A percentile compares a stretch with the other conserved stretches of the same genome.
Conservation (phyloP, 1,140 invertebrate genomes). For the Thaumetopoea pityocampa region DNA sequence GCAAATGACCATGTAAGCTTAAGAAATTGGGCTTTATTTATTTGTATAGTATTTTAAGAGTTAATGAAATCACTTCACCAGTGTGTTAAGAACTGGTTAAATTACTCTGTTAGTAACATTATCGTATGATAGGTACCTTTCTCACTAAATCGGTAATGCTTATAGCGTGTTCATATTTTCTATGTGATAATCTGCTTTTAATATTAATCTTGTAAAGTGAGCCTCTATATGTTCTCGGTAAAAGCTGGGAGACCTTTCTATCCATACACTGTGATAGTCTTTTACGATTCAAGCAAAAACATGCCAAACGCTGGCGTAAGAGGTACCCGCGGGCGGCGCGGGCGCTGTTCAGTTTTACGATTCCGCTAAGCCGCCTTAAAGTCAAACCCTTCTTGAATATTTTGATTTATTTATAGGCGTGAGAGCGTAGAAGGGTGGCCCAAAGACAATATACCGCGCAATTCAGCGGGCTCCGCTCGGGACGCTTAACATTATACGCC, state of each 20-base stretch:
- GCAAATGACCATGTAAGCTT: no score
- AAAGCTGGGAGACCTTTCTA: constrained; percentile 61
- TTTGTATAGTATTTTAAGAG: no score
- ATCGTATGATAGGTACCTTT: no score
- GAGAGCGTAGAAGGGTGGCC: constrained; percentile 64
- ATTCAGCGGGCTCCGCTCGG: constrained; percentile 35
- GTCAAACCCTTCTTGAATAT: constrained; percentile 72
- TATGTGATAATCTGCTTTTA: constrained; percentile 48
- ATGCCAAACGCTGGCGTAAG: constrained; percentile 53
- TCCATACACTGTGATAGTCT: constrained; percentile 62
- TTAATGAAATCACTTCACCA: no score
- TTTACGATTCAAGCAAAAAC: constrained; percentile 67
- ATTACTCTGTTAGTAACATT: no score
- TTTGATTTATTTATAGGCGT: constrained; percentile 75
- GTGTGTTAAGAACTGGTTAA: no score
- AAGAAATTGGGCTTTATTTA: no score
- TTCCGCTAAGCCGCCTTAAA: constrained; percentile 73
- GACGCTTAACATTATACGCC: constrained; percentile 36
- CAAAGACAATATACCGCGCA: constrained; percentile 65
- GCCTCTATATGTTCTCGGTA: constrained; percentile 49
- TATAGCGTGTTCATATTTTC: constrained; percentile 26
- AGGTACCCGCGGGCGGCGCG: constrained; percentile 61
- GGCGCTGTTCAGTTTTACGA: constrained; percentile 74
- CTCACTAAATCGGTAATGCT: no score
- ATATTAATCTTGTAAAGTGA: constrained; percentile 50